These are phyloP conservation scores for Leptonema lineaticorne DNA, from an alignment of 1,140 invertebrate genomes.

Conservation along the genomic window DNA sequence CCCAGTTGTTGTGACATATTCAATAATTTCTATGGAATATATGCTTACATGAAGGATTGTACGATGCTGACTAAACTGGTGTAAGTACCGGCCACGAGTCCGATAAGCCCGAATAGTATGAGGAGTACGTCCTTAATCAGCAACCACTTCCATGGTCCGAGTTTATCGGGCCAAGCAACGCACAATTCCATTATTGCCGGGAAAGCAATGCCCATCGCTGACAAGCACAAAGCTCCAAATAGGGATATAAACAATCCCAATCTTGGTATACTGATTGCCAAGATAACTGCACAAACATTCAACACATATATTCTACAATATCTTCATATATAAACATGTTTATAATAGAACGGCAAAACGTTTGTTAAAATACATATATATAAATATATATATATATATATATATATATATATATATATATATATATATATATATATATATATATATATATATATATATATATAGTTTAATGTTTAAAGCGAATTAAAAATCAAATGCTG, in stretches of 20 bases:
- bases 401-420: not conserved
- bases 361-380: not conserved
- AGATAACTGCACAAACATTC: slow-evolving; percentile 62
- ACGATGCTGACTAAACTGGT: slow-evolving; percentile 66
- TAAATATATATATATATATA: not conserved
- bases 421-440: no score
- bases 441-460: not conserved
- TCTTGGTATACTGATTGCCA: slow-evolving; percentile 76
- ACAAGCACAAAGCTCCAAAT: slow-evolving; percentile 83
- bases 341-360: not conserved
- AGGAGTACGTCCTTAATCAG: slow-evolving; percentile 62
- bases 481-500: not conserved
- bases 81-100: slow-evolving; percentile 70
- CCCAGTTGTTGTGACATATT: no score
- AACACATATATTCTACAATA: slow-evolving; percentile 13
- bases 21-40: no score
- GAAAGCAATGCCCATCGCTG: slow-evolving; percentile 82
- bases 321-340: not conserved
- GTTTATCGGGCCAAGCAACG: slow-evolving; percentile 59
- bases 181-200: slow-evolving; percentile 79
- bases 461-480: not conserved
- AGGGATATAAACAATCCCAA: slow-evolving; percentile 88
- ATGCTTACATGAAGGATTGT: slow-evolving; percentile 43
- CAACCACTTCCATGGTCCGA: slow-evolving; percentile 52
- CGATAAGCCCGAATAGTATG: slow-evolving; percentile 65